Evolutionary conservation across 2,113 vertebrate genomes (phyloP), one percentile per base, ranked within the genome.

Genomic region (Eurypyga helias): DNA sequence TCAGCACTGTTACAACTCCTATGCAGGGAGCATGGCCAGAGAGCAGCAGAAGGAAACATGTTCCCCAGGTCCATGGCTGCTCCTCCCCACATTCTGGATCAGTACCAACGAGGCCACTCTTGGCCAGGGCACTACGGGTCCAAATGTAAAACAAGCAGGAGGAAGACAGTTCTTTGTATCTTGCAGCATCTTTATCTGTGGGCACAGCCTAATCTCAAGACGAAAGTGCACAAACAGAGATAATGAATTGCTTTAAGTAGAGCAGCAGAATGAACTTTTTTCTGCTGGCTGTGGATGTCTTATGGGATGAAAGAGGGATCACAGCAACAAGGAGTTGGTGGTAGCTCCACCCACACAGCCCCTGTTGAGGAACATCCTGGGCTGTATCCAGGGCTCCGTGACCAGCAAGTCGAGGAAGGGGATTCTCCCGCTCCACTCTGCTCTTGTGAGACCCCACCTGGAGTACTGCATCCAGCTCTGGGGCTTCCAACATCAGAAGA

Each of bases 1-100:
- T 57, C 26, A 13, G 21, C 7, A 11, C 18, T 43, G 9, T 45
- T 58, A 29, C 16, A 55, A 8, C 10, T 49, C 21, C 76, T 13
- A 11, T 4, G 10, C 15, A 16, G 36, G 49, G 4, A 70, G 36
- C 16, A 13, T 5, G 28, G 45, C 15, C 13, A 20, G 43, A 28
- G 9, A 31, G 23, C 34, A 65, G 65, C 58, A 67, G 36, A 70
- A 51, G 34, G 34, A 28, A 79, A 48, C 13, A 4, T 8, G 11
- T 7, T 41, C 15, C 13, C 34, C 31, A 48, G 13, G 46, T 17
- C 46, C 26, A 7, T 10, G 46, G 38, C 25, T 66, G n/a, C 13
- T 55, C 11, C 16, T 84, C 20, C 29, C n/a, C 21, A 43, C 1
- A 0, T 12, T 60, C 5, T 48, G 29, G 3, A 2, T 33, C n/a